These are phyloP conservation scores for Magallana gigas DNA, from an alignment of 1,140 invertebrate genomes.

Conservation along the genomic window DNA sequence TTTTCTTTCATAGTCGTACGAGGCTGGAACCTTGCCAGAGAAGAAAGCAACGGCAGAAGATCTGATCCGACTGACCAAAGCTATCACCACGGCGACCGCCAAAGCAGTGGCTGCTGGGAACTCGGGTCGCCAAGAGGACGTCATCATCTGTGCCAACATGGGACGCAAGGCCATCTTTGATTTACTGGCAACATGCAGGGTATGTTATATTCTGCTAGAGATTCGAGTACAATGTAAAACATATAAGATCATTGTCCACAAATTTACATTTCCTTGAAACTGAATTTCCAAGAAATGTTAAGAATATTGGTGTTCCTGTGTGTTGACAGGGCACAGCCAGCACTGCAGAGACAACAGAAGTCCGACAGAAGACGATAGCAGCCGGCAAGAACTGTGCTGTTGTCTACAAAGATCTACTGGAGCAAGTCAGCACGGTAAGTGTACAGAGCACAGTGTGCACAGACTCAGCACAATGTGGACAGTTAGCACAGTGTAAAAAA, in stretches of 20 bases:
- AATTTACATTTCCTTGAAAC: neutral
- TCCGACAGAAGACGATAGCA: slow-evolving; percentile 87
- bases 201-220: slow-evolving; percentile 68
- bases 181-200: slow-evolving; percentile 93
- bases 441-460: slow-evolving; percentile 60
- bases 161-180: slow-evolving; percentile 97
- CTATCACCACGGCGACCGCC: slow-evolving; percentile 95
- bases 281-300: neutral
- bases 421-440: slow-evolving; percentile 88
- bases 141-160: slow-evolving; percentile 97
- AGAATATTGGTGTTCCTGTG: neutral
- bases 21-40: slow-evolving; percentile 80
- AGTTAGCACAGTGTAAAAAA: too few relatives aligned
- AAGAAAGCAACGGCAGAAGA: slow-evolving; percentile 92
- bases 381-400: slow-evolving; percentile 91
- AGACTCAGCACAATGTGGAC: too few relatives aligned
- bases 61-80: slow-evolving; percentile 94
- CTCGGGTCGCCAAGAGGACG: slow-evolving; percentile 96
- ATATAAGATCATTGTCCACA: neutral
- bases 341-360: slow-evolving; percentile 90
- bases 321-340: slow-evolving; percentile 85
- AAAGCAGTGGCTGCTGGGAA: slow-evolving; percentile 97
- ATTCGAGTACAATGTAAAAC: neutral
- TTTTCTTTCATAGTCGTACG: slow-evolving; percentile 84
- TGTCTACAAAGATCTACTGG: slow-evolving; percentile 90